phyloP scores from a whole-genome alignment of 2,888 invertebrate species.

The Oscheius sp. region DNA sequence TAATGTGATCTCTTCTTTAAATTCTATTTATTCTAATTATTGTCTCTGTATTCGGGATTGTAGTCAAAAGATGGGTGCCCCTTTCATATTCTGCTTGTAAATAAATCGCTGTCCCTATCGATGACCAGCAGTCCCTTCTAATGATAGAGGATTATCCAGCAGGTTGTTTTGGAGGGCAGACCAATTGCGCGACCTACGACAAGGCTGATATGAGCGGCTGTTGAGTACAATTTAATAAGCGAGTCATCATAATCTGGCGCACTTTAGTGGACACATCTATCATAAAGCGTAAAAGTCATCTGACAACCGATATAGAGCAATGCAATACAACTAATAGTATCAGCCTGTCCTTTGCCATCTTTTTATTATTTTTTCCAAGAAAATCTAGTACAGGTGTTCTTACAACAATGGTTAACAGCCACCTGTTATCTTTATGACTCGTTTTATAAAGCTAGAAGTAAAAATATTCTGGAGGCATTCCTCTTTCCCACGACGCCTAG shows the following conservation, averaged over 20 bases:
- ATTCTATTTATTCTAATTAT: not conserved
- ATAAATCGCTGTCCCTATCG: conserved; percentile 3
- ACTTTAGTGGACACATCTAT: conserved; percentile 25
- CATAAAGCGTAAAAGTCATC: conserved; percentile 27
- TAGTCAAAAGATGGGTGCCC: not conserved
- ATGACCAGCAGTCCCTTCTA: not conserved
- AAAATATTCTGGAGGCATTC: too few species aligned
- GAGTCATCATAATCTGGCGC: conserved; percentile 26
- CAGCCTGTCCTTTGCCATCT: too few species aligned
- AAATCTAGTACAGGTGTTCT: too few species aligned
- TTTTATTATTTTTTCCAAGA: too few species aligned
- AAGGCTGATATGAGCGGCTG: conserved; percentile 30
- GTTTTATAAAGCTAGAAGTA: too few species aligned
- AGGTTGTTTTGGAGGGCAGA: conserved; percentile 24
- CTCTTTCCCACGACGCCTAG: too few species aligned
- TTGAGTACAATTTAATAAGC: conserved; percentile 29
- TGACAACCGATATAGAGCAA: conserved; percentile 10
- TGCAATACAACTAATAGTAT: too few species aligned
- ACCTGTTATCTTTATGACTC: too few species aligned
- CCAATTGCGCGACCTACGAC: conserved; percentile 28
- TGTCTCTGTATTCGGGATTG: conserved; percentile 1
- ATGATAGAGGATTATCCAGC: conserved; percentile 20
- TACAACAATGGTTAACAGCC: too few species aligned
- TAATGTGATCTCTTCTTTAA: conserved; percentile 15
- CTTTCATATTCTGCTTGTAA: conserved; percentile 4